Conservation (phyloP, 2,888 invertebrate genomes). For the Spatulosminthurus flaviceps region DNA sequence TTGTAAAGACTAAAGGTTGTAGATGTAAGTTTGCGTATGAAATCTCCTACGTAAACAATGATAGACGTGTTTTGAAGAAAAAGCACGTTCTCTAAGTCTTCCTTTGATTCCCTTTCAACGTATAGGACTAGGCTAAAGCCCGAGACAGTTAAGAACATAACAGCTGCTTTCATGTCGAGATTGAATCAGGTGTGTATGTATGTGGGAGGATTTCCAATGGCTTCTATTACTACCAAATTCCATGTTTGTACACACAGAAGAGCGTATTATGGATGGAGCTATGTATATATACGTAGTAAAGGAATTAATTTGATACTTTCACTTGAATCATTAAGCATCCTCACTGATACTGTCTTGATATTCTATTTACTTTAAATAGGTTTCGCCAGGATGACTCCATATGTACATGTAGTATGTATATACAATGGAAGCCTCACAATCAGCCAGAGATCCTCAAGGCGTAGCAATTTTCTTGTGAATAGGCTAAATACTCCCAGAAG, state of each 20-base stretch:
- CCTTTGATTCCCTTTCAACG: not conserved
- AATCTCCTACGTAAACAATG: not conserved
- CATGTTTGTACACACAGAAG: not conserved
- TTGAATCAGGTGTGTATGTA: not conserved
- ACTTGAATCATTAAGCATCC: conserved; percentile 22
- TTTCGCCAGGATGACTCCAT: conserved; percentile 2
- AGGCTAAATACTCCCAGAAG: conserved; percentile 9
- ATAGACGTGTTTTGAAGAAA: not conserved
- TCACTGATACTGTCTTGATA: not conserved
- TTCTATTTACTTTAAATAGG: conserved; percentile 6
- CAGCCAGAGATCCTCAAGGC: not conserved
- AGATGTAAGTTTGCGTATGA: not conserved
- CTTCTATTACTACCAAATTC: not conserved
- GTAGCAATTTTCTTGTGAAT: not conserved
- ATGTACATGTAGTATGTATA: too few species aligned
- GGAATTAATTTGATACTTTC: conserved; percentile 21
- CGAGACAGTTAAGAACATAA: not conserved
- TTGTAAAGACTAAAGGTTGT: too few species aligned
- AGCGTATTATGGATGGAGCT: too few species aligned
- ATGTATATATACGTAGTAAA: not conserved
- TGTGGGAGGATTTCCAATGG: not conserved
- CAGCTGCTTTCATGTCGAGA: not conserved
- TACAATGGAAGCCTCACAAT: too few species aligned
- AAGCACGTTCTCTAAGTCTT: not conserved
- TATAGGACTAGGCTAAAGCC: not conserved